These are phyloP conservation scores for Samia ricini DNA, from an alignment of 1,140 invertebrate species.

Conservation along the genomic window DNA sequence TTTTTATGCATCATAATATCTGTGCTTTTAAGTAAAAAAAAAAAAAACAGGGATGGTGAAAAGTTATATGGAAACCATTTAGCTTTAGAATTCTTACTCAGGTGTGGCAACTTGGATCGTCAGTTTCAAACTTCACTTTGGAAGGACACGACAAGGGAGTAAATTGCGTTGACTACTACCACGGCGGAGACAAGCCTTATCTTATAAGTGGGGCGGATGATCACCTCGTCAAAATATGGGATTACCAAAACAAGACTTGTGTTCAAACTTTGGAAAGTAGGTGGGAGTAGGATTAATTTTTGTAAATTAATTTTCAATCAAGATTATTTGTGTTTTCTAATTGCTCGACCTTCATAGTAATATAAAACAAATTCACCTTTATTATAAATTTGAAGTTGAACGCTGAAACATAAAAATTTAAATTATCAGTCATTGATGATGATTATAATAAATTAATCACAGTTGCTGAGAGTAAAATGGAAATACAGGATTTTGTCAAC, in stretches of 20 bases:
- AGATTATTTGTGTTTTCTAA: background rate
- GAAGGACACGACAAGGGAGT: slow-evolving; percentile 99
- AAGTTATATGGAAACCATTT: background rate
- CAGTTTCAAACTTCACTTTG: slow-evolving; percentile 98
- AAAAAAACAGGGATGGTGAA: no score
- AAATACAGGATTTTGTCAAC: no score
- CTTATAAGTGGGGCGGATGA: slow-evolving; percentile 99
- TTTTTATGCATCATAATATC: no score
- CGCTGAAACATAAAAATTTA: no score
- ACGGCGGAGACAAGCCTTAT: slow-evolving; percentile 99
- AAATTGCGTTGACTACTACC: slow-evolving; percentile 99
- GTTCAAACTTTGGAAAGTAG: slow-evolving; percentile 98
- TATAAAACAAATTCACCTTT: no score
- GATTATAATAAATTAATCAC: no score
- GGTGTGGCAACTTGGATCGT: slow-evolving; percentile 98
- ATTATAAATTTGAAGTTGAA: no score
- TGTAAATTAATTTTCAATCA: background rate
- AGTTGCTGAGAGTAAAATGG: no score
- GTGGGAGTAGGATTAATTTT: slow-evolving; percentile 6
- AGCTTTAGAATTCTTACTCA: slow-evolving; percentile 34
- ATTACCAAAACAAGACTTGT: slow-evolving; percentile 99
- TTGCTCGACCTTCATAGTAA: no score
- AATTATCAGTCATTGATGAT: no score
- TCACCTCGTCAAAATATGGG: slow-evolving; percentile 98
- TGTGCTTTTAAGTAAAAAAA: no score